Conservation (phyloP, 2,113 vertebrate species). For the Tachycineta bicolor region DNA sequence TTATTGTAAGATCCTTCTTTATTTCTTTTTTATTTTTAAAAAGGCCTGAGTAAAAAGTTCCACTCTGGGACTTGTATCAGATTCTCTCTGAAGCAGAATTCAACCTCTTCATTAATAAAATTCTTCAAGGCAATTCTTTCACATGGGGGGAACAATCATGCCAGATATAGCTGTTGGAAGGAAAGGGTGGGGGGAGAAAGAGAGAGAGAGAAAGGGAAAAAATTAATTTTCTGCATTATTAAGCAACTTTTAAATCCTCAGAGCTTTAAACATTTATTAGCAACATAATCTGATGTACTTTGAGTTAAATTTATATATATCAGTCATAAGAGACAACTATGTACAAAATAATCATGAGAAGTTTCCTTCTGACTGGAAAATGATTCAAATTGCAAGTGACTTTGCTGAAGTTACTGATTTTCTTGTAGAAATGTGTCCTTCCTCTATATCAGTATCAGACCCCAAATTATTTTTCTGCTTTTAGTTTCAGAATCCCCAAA, state of each 20-base stretch:
- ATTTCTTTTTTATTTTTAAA: constrained; percentile 76
- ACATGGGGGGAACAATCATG: constrained; percentile 98
- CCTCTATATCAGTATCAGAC: not conserved
- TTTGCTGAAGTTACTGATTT: not conserved
- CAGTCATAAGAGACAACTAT: not conserved
- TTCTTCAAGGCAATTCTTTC: constrained; percentile 92
- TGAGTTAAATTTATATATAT: not conserved
- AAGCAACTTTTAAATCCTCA: constrained; percentile 9
- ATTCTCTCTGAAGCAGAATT: constrained; percentile 85
- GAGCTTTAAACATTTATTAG: constrained; percentile 27
- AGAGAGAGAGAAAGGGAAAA: constrained; percentile 21
- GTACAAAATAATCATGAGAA: not conserved
- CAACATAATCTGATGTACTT: not conserved
- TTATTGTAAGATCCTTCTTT: constrained; percentile 85
- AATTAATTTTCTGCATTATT: constrained; percentile 47
- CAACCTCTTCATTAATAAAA: constrained; percentile 83
- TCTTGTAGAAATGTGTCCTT: not conserved
- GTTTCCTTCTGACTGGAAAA: not conserved
- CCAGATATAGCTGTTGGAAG: constrained; percentile 89
- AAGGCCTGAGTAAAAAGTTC: constrained; percentile 98
- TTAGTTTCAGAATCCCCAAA: not conserved
- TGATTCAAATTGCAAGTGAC: not conserved
- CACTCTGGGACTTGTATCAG: constrained; percentile 87
- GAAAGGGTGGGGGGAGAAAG: not conserved
- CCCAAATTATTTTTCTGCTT: not conserved